Evolutionary conservation across 2,888 invertebrate species (phyloP), one percentile per base, ranked within the genome.

Genomic region (Maniola hyperantus): DNA sequence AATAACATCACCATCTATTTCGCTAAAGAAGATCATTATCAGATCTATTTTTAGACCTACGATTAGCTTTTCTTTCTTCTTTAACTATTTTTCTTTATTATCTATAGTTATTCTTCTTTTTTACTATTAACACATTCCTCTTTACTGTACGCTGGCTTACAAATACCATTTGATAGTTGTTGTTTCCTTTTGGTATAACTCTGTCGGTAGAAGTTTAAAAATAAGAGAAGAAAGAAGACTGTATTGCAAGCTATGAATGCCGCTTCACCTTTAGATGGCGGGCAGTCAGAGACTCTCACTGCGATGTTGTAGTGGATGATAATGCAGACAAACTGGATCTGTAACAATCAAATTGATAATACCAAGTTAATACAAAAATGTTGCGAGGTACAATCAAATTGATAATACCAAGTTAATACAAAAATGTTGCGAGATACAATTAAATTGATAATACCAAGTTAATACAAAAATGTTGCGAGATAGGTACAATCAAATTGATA

Each of bases 311-410:
- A 93, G 72, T 95, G 95, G 0, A 93, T 73, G 58, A 95, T 88
- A 72, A 95, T 93, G 20, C 94, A 93, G 44, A 93, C 88, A 73
- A 95, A 95, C 77, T 95, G 95, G 4, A 93, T 84, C 94, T 94
- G 88, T 26, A 85, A 91, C 78, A 69, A 74, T 18, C 18, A 48
- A 48, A 48, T 18, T 13, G 13, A 42, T 13, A 11, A 6, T 46
- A 36, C 36, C 7, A 39, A 39, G 10, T 39, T 39, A 39, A 39
- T 10, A 11, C 10, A 39, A 26, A 26, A 26, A 26, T 26, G n/a
- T n/a, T n/a, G n/a, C n/a, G n/a, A n/a, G n/a, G n/a, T n/a, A 91
- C 78, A 69, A 74, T 18, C 18, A 48, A 48, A 48, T 18, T 13
- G 13, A 42, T 13, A 11, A 6, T 46, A 36, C 36, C 7, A 39